A percentile compares a stretch with the other conserved stretches of the same genome.
Conservation (phyloP, 2,888 invertebrate genomes). For the Fissipunctia ypsillon region DNA sequence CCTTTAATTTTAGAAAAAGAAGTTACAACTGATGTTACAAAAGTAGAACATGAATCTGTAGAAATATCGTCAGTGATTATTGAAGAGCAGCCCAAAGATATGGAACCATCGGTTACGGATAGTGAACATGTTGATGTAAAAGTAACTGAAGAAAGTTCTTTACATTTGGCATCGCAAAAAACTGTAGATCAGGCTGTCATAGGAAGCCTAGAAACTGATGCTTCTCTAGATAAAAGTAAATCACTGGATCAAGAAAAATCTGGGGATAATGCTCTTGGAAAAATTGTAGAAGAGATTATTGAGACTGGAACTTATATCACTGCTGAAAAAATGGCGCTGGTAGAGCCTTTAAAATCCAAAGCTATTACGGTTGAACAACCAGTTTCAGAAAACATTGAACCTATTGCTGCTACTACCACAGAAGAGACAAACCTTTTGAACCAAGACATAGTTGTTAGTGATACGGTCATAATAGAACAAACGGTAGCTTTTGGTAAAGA, state of each 20-base stretch:
- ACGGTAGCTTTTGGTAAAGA: background rate
- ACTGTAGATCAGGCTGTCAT: background rate
- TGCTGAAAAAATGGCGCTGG: background rate
- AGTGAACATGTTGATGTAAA: background rate
- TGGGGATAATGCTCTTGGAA: background rate
- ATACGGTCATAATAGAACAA: background rate
- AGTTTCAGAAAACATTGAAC: conserved; percentile 7
- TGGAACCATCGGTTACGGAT: background rate
- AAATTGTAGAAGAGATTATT: background rate
- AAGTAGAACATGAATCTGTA: background rate
- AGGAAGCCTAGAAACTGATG: background rate
- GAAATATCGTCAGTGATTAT: background rate
- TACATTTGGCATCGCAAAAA: background rate
- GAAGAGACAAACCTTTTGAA: background rate
- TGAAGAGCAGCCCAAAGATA: background rate
- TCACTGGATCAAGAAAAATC: background rate
- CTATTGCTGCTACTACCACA: background rate
- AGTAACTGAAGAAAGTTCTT: background rate
- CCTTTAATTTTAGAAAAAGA: conserved; percentile 22
- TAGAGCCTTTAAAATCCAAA: background rate
- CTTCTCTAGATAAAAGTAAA: background rate
- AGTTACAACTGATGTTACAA: background rate
- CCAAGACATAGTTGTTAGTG: background rate
- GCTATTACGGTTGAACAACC: background rate
- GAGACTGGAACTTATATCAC: background rate